Evolutionary conservation across 2,113 vertebrate genomes (phyloP).

Genomic region (Corythaeola cristata): DNA sequence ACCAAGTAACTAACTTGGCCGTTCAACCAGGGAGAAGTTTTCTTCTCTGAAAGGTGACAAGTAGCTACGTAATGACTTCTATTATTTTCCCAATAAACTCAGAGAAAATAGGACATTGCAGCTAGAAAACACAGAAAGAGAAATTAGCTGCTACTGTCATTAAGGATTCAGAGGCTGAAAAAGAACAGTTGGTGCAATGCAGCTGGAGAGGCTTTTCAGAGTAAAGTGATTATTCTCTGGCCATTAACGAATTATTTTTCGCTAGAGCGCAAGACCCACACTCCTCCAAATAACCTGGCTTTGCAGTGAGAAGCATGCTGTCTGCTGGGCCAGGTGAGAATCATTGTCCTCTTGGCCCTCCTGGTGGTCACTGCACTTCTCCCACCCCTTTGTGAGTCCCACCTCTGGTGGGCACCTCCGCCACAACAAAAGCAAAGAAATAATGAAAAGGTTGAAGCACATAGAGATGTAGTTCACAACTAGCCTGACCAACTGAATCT

Average conservation of each 20-base stretch:
- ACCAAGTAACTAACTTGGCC: constrained; percentile 36
- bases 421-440: background rate
- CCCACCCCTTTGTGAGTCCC: background rate
- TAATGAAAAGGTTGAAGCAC: background rate
- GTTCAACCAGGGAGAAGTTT: constrained; percentile 37
- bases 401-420: too few species aligned
- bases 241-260: constrained; percentile 76
- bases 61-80: constrained; percentile 56
- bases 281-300: constrained; percentile 71
- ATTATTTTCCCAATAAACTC: constrained; percentile 61
- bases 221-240: constrained; percentile 73
- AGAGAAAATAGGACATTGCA: constrained; percentile 37
- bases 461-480: background rate
- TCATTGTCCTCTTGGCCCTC: background rate
- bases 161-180: constrained; percentile 65
- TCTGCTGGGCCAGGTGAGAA: background rate
- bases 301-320: background rate
- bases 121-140: constrained; percentile 48
- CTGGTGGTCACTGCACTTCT: background rate
- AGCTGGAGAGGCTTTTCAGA: constrained; percentile 72
- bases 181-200: constrained; percentile 77
- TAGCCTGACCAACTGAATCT: background rate
- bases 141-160: constrained; percentile 68
- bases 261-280: constrained; percentile 63
- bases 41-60: constrained; percentile 57